Conservation (phyloP, 2,888 invertebrate genomes). For the Trichogramma evanescens region DNA sequence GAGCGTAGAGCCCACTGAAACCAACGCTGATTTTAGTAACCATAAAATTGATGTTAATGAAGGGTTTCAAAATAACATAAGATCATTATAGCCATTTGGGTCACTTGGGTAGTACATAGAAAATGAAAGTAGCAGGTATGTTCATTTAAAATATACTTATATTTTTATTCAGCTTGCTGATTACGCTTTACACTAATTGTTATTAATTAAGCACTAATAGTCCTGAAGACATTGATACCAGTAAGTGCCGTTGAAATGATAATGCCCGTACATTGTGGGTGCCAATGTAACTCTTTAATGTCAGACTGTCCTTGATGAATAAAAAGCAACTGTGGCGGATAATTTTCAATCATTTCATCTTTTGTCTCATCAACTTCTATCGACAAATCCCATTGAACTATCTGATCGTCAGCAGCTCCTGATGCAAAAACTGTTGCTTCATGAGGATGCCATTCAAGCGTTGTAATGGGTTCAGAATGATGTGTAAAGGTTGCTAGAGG, state of each 20-base stretch:
- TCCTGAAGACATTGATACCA: slow-evolving; percentile 95
- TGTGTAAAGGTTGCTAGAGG: slow-evolving; percentile 93
- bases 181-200: not conserved
- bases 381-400: slow-evolving; percentile 93
- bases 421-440: slow-evolving; percentile 93
- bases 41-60: too few species aligned
- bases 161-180: not conserved
- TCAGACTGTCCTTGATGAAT: slow-evolving; percentile 97
- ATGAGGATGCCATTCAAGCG: slow-evolving; percentile 93
- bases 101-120: too few species aligned
- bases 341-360: slow-evolving; percentile 47
- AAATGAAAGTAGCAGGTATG: too few species aligned
- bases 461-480: slow-evolving; percentile 87
- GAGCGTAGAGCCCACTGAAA: too few species aligned
- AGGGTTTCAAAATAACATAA: too few species aligned
- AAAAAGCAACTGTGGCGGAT: slow-evolving; percentile 93
- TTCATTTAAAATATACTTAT: not conserved
- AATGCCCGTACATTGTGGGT: slow-evolving; percentile 88
- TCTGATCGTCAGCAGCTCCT: slow-evolving; percentile 88
- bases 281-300: slow-evolving; percentile 98
- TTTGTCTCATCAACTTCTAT: slow-evolving; percentile 70
- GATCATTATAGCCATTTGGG: too few species aligned
- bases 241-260: slow-evolving; percentile 89
- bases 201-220: slow-evolving; percentile 78
- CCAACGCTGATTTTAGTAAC: too few species aligned